Evolutionary conservation across 2,113 vertebrate species (phyloP).

Genomic region (Onychostoma macrolepis): DNA sequence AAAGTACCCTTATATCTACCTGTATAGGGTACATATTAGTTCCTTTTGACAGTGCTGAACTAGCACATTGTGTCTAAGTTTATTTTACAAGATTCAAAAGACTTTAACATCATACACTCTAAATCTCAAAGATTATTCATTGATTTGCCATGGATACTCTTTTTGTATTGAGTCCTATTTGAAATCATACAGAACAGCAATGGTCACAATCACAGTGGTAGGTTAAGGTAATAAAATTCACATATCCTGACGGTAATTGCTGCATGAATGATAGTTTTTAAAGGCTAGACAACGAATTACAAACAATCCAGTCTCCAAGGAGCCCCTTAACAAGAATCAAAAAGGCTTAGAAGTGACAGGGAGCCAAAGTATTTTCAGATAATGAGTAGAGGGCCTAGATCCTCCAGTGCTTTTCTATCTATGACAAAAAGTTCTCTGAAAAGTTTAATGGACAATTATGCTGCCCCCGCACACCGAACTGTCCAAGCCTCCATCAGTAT

Average conservation of each 20-base stretch:
- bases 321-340: constrained; percentile 26
- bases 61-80: no score
- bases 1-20: neutral
- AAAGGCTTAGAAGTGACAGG: constrained; percentile 25
- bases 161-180: neutral
- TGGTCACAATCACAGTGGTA: constrained; percentile 13
- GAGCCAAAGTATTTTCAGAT: constrained; percentile 38
- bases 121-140: neutral
- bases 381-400: constrained; percentile 26
- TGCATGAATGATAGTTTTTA: constrained; percentile 23
- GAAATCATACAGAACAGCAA: neutral
- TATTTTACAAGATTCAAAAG: neutral
- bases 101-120: neutral
- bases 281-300: neutral
- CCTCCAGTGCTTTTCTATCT: neutral
- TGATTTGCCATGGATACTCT: neutral
- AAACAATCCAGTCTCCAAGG: constrained; percentile 41
- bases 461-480: neutral
- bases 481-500: constrained; percentile 11
- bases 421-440: neutral
- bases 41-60: no score
- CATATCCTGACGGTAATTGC: neutral
- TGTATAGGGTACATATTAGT: no score
- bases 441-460: constrained; percentile 37
- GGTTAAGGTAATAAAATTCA: constrained; percentile 18